These are phyloP conservation scores for Sprattus sprattus DNA, from an alignment of 2,113 vertebrate species.

Conservation along the genomic window DNA sequence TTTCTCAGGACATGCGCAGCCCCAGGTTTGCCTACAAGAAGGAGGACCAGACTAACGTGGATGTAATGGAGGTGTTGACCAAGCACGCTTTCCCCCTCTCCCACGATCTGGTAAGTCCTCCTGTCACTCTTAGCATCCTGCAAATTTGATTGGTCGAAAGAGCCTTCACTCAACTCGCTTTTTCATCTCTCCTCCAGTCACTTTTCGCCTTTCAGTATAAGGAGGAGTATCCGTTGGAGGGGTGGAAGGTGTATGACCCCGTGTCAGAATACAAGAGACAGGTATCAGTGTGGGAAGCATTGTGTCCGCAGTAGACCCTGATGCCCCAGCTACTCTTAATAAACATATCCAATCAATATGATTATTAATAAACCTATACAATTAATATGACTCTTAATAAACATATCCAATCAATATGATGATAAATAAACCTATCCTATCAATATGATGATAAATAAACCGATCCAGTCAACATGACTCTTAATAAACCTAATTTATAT, in stretches of 20 bases:
- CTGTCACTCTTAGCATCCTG: neutral
- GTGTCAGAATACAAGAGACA: slow-evolving; percentile 89
- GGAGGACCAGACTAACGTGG: slow-evolving; percentile 81
- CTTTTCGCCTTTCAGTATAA: slow-evolving; percentile 91
- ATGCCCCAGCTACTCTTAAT: neutral
- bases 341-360: no score
- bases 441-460: no score
- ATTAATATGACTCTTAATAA: neutral
- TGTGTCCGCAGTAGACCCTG: neutral
- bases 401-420: no score
- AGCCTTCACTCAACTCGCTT: neutral
- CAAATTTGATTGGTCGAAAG: neutral
- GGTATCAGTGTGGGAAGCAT: slow-evolving; percentile 63
- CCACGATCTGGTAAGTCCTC: slow-evolving; percentile 77
- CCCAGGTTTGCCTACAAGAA: slow-evolving; percentile 88
- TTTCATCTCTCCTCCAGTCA: slow-evolving; percentile 66
- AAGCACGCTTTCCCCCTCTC: slow-evolving; percentile 87
- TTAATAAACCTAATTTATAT: no score
- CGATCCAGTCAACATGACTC: no score
- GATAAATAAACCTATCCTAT: no score
- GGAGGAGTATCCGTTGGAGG: slow-evolving; percentile 86
- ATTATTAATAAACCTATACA: no score
- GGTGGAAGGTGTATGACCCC: slow-evolving; percentile 95
- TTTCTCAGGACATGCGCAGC: slow-evolving; percentile 91
- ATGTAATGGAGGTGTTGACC: slow-evolving; percentile 82